Percentiles rank a stretch among this genome's conserved stretches.
phyloP scores from a whole-genome alignment of 2,113 vertebrate genomes.

The Rattus rattus region DNA sequence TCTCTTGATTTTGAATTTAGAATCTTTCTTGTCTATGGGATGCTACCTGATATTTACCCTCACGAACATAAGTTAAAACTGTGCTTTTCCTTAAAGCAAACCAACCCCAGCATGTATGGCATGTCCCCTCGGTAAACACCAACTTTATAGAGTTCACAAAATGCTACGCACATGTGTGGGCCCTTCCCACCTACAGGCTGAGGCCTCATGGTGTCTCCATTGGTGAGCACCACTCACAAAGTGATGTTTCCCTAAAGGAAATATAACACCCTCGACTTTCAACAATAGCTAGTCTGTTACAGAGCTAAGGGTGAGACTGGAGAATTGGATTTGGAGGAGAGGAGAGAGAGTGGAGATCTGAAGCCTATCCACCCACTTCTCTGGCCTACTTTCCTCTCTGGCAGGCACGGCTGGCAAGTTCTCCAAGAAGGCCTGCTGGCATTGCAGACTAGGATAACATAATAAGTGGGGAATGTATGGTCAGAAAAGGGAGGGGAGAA shows the following conservation, averaged over 20 bases:
- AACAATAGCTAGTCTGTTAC: background rate
- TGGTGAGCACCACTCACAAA: background rate
- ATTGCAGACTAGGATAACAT: background rate
- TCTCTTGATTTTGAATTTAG: background rate
- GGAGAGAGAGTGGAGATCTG: background rate
- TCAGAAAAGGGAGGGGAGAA: background rate
- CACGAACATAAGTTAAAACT: conserved; percentile 39
- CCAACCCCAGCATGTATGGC: background rate
- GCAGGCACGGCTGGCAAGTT: background rate
- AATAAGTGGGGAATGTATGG: background rate
- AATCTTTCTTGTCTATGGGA: background rate
- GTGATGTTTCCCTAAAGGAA: background rate
- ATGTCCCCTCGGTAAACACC: background rate
- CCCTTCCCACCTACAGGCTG: background rate
- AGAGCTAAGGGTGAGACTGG: background rate
- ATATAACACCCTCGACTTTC: background rate
- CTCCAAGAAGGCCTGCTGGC: background rate
- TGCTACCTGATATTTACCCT: conserved; percentile 44
- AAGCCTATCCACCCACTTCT: background rate
- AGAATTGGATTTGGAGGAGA: background rate
- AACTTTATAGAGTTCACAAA: background rate
- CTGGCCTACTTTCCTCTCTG: background rate
- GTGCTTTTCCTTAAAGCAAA: background rate
- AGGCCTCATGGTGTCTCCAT: background rate
- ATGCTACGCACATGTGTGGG: background rate